A percentile compares a stretch with the other conserved stretches of the same genome.
These are phyloP conservation scores for Heloderma charlesbogerti DNA, from an alignment of 2,113 vertebrate species.

Conservation along the genomic window DNA sequence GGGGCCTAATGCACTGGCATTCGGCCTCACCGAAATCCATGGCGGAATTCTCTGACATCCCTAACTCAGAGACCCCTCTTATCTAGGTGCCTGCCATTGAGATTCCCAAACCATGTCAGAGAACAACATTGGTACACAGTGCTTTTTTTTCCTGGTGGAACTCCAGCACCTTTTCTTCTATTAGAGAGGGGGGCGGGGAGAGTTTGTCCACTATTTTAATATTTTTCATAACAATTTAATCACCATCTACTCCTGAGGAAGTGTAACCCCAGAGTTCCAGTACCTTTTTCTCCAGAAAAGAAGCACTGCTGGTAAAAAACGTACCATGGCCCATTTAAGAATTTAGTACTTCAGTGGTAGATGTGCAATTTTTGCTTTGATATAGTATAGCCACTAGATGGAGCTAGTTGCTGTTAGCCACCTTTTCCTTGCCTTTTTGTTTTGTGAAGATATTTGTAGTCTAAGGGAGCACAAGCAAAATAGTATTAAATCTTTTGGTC, in stretches of 20 bases:
- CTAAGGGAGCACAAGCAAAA: neutral
- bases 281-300: too few relatives aligned
- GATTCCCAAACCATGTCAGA: neutral
- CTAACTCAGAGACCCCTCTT: neutral
- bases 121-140: neutral
- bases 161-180: too few relatives aligned
- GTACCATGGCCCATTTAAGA: neutral
- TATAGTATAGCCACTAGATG: conserved; percentile 11
- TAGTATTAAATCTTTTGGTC: neutral
- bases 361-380: neutral
- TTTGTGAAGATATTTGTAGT: neutral
- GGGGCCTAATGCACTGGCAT: too few relatives aligned
- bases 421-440: neutral
- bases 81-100: neutral
- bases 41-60: too few relatives aligned
- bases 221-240: too few relatives aligned
- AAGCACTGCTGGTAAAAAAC: too few relatives aligned
- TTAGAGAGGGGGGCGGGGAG: too few relatives aligned
- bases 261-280: too few relatives aligned
- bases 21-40: too few relatives aligned
- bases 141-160: too few relatives aligned
- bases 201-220: too few relatives aligned
- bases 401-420: neutral
- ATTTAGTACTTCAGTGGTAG: neutral
- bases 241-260: too few relatives aligned